Evolutionary conservation across 2,113 vertebrate genomes (phyloP).

Genomic region (Grammomys surdaster): DNA sequence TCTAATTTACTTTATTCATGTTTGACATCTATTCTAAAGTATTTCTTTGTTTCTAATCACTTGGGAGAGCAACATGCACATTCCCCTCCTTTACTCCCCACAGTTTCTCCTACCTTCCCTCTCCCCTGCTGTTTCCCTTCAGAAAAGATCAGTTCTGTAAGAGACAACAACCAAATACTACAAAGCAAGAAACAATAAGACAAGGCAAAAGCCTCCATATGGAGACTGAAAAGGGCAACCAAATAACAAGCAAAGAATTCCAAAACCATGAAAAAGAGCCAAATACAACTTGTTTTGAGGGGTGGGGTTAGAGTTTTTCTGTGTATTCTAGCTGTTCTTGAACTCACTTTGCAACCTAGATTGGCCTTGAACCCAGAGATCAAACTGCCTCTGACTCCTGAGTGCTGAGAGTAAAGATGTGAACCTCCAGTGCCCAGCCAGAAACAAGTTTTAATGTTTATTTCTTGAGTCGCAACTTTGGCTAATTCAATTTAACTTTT

Average conservation of each 20-base stretch:
- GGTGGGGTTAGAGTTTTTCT: background rate
- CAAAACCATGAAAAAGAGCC: background rate
- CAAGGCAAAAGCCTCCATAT: background rate
- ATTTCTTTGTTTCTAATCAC: background rate
- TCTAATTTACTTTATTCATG: background rate
- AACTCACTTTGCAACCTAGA: background rate
- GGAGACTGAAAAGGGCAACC: background rate
- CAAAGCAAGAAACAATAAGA: background rate
- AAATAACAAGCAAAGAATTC: background rate
- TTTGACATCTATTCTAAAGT: background rate
- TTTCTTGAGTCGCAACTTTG: slow-evolving; percentile 39
- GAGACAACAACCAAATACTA: background rate
- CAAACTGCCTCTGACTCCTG: background rate
- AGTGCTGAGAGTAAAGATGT: background rate
- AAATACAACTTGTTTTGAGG: background rate
- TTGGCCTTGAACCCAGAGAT: background rate
- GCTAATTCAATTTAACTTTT: slow-evolving; percentile 3
- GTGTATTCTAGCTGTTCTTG: background rate
- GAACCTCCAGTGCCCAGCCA: background rate
- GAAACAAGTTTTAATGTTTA: background rate
- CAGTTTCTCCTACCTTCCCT: no score
- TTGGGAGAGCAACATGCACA: background rate
- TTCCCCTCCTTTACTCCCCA: background rate
- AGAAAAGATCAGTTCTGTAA: background rate
- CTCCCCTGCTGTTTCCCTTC: background rate